phyloP scores from a whole-genome alignment of 2,888 invertebrate genomes.

The Germaria angustata region DNA sequence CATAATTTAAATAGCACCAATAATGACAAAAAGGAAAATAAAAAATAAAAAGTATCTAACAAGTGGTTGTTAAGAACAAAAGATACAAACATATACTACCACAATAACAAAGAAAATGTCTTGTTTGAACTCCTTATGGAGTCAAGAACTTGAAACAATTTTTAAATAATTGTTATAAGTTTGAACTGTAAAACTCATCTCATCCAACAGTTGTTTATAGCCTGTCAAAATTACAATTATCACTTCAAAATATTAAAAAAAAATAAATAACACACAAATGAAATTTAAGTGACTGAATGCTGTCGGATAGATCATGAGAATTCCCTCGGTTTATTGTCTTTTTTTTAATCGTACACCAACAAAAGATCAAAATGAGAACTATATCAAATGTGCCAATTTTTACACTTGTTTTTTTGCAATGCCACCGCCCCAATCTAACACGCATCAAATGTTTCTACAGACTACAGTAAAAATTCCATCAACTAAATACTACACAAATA shows the following conservation, averaged over 20 bases:
- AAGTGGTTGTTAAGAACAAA: constrained; percentile 41
- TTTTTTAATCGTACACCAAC: background rate
- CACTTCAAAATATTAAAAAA: constrained; percentile 1
- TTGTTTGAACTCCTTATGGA: background rate
- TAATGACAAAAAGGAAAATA: background rate
- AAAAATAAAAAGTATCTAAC: constrained; percentile 7
- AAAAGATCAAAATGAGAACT: constrained; percentile 14
- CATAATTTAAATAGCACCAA: constrained; percentile 66
- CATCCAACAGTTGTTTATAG: constrained; percentile 28
- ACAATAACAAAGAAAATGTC: background rate
- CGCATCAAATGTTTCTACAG: constrained; percentile 41
- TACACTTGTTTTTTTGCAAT: constrained; percentile 58
- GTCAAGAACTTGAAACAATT: background rate
- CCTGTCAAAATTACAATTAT: constrained; percentile 40
- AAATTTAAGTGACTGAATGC: constrained; percentile 14
- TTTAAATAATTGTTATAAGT: constrained; percentile 14
- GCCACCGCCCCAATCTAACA: constrained; percentile 56
- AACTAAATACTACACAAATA: constrained; percentile 26
- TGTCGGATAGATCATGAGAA: constrained; percentile 21
- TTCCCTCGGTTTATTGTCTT: background rate
- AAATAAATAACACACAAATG: background rate
- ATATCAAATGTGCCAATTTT: constrained; percentile 62
- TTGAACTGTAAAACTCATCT: background rate
- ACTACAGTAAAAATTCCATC: constrained; percentile 10
- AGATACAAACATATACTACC: background rate